These are phyloP conservation scores for Paracyclopina nana DNA, from an alignment of 1,140 invertebrate genomes.

Conservation along the genomic window DNA sequence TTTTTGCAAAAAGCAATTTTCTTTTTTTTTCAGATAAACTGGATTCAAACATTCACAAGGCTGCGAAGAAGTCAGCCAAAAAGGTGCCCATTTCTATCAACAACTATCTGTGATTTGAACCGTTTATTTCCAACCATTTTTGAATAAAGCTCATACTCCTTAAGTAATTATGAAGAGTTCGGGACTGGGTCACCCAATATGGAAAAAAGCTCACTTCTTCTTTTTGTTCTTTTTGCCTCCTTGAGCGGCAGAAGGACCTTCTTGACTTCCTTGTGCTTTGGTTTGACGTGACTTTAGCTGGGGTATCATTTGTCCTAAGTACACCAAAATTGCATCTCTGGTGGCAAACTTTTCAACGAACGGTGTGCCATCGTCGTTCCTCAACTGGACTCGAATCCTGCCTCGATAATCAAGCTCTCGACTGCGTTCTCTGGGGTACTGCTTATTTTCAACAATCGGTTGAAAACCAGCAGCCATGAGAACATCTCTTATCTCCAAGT, in stretches of 20 bases:
- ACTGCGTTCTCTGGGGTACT: slow-evolving; percentile 73
- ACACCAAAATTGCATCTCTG: slow-evolving; percentile 51
- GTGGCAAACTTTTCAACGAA: slow-evolving; percentile 22
- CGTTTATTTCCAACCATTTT: too few relatives aligned
- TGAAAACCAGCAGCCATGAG: slow-evolving; percentile 54
- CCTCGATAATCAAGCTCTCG: slow-evolving; percentile 64
- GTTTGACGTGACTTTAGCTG: slow-evolving; percentile 61
- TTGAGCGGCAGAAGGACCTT: slow-evolving; percentile 20
- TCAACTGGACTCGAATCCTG: slow-evolving; percentile 71
- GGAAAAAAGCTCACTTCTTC: too few relatives aligned
- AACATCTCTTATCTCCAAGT: slow-evolving; percentile 81
- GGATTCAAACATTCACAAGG: slow-evolving; percentile 52
- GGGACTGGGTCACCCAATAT: too few relatives aligned
- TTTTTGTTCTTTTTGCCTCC: slow-evolving; percentile 24
- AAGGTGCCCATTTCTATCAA: not conserved
- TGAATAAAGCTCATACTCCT: too few relatives aligned
- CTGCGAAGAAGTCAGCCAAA: slow-evolving; percentile 36
- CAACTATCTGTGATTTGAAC: too few relatives aligned
- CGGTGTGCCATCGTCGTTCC: slow-evolving; percentile 68
- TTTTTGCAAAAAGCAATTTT: slow-evolving; percentile 18
- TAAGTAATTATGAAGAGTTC: too few relatives aligned
- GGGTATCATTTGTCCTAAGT: slow-evolving; percentile 65
- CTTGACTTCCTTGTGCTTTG: slow-evolving; percentile 26
- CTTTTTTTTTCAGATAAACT: slow-evolving; percentile 45
- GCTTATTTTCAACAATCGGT: slow-evolving; percentile 80